These are phyloP conservation scores for Mareca strepera DNA, from an alignment of 2,797 vertebrate species.

Conservation along the genomic window DNA sequence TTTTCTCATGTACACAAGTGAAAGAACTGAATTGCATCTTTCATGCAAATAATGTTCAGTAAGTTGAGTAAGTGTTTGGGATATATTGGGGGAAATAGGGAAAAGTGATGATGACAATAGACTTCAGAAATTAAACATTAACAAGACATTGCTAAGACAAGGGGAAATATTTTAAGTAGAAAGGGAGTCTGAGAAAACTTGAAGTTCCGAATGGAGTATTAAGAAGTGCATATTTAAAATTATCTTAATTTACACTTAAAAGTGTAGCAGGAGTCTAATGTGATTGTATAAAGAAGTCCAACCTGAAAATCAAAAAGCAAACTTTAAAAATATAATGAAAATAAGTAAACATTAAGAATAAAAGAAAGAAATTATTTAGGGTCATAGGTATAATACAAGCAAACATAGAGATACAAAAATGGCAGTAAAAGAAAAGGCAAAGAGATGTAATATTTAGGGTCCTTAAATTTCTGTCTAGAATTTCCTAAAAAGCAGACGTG, in stretches of 20 bases:
- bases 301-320: neutral
- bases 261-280: neutral
- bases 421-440: neutral
- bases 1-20: neutral
- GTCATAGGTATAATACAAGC: neutral
- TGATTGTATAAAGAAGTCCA: neutral
- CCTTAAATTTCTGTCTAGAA: neutral
- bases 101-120: neutral
- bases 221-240: conserved; percentile 28
- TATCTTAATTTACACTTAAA: conserved; percentile 41
- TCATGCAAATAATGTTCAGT: neutral
- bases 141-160: neutral
- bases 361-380: neutral
- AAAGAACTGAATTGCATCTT: neutral
- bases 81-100: neutral
- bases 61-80: neutral
- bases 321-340: neutral
- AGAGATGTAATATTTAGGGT: neutral
- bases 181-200: neutral
- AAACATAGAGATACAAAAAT: neutral
- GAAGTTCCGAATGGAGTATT: neutral
- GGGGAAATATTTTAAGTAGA: conserved; percentile 17
- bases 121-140: neutral
- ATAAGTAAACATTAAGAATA: neutral
- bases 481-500: neutral